phyloP scores from a whole-genome alignment of 2,113 vertebrate genomes.

The Pseudonaja textilis region DNA sequence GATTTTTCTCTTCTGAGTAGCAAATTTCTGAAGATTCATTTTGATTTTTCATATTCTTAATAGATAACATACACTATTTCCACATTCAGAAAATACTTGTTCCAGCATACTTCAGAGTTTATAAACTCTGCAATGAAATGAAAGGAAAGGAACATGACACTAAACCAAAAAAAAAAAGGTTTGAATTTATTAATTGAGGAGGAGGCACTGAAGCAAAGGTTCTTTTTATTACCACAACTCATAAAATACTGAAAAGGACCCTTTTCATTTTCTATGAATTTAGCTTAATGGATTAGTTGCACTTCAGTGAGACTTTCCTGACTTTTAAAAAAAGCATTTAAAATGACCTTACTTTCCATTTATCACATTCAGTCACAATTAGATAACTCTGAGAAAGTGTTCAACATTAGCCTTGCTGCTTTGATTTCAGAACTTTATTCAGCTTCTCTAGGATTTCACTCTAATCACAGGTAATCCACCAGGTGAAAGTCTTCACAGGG shows the following conservation, averaged over 20 bases:
- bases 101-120: not conserved
- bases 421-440: not conserved
- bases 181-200: slow-evolving; percentile 43
- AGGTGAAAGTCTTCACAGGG: not conserved
- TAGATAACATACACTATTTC: not conserved
- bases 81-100: not conserved
- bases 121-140: not conserved
- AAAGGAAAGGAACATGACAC: not conserved
- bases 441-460: not conserved
- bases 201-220: slow-evolving; percentile 38
- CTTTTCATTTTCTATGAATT: slow-evolving; percentile 13
- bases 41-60: slow-evolving; percentile 9
- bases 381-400: not conserved
- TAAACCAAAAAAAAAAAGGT: slow-evolving; percentile 29
- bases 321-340: slow-evolving; percentile 10
- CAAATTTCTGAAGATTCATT: not conserved
- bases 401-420: not conserved
- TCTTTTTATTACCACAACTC: slow-evolving; percentile 37
- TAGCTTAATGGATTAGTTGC: slow-evolving; percentile 43
- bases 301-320: slow-evolving; percentile 22
- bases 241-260: slow-evolving; percentile 39
- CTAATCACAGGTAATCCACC: not conserved
- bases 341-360: not conserved
- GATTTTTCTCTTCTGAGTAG: not conserved
- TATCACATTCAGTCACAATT: not conserved